Evolutionary conservation across 2,113 vertebrate genomes (phyloP).

Genomic region (Seriola dumerili): DNA sequence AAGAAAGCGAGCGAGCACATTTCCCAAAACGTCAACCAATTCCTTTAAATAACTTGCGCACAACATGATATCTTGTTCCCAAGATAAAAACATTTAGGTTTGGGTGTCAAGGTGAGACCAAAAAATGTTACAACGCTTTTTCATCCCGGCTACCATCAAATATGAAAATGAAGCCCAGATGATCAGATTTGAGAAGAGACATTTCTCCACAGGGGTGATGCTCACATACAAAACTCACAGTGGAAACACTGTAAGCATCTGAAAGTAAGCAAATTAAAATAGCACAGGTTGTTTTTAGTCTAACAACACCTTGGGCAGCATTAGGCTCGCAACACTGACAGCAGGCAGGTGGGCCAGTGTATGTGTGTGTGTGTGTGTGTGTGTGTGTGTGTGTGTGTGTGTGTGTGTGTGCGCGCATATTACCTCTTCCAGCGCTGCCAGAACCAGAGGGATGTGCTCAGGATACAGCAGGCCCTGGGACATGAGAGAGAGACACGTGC

Average conservation of each 20-base stretch:
- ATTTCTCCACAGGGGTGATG: slow-evolving; percentile 7
- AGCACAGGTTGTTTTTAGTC: slow-evolving; percentile 56
- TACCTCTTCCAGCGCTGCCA: slow-evolving; percentile 93
- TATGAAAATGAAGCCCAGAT: not conserved
- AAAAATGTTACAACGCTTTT: not conserved
- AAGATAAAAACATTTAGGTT: not conserved
- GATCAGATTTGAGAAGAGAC: not conserved
- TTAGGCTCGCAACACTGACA: slow-evolving; percentile 42
- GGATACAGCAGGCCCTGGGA: slow-evolving; percentile 98
- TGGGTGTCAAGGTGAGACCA: slow-evolving; percentile 15
- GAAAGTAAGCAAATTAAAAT: slow-evolving; percentile 51
- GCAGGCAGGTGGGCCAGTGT: slow-evolving; percentile 48
- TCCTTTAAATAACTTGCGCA: slow-evolving; percentile 10
- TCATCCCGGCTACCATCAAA: not conserved
- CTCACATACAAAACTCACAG: slow-evolving; percentile 21
- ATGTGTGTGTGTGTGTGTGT: slow-evolving; percentile 18
- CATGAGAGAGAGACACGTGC: slow-evolving; percentile 97
- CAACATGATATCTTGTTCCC: not conserved
- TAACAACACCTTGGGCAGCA: slow-evolving; percentile 51
- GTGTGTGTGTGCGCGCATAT: slow-evolving; percentile 27
- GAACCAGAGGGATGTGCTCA: slow-evolving; percentile 95
- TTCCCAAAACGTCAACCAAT: not conserved
- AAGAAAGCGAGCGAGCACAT: slow-evolving; percentile 4
- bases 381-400: slow-evolving; percentile 24
- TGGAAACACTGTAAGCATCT: slow-evolving; percentile 16